Conservation (phyloP, 2,113 vertebrate genomes). For the Rhagologus leucostigma region DNA sequence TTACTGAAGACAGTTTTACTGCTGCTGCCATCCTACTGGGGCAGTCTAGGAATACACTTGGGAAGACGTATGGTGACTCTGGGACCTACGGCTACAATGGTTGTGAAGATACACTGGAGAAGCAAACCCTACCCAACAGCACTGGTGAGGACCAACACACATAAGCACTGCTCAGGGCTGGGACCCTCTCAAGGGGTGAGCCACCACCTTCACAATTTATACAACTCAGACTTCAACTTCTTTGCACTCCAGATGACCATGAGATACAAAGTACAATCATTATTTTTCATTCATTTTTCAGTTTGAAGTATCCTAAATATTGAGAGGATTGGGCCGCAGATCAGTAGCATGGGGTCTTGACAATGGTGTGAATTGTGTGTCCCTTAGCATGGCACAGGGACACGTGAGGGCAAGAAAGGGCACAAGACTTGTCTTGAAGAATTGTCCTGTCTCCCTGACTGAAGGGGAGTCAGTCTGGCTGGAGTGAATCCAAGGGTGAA, state of each 20-base stretch:
- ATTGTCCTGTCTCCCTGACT: background rate
- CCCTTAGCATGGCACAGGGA: background rate
- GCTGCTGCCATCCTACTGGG: background rate
- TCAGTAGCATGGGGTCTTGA: background rate
- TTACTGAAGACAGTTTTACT: background rate
- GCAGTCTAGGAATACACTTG: background rate
- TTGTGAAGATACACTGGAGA: background rate
- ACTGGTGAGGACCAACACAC: background rate
- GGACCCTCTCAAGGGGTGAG: background rate
- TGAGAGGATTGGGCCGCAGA: background rate
- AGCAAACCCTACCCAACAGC: background rate
- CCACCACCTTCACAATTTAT: background rate
- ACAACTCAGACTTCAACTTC: background rate
- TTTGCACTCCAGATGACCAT: background rate
- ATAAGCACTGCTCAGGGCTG: background rate
- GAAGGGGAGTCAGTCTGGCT: conserved; percentile 46
- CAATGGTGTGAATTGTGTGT: conserved; percentile 42
- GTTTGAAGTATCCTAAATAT: background rate
- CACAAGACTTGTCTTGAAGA: conserved; percentile 20
- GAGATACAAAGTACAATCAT: background rate
- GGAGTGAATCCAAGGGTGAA: conserved; percentile 24
- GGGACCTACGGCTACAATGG: rapidly evolving
- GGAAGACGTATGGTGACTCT: background rate
- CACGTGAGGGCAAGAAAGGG: background rate
- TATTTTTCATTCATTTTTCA: conserved; percentile 14